phyloP scores from a whole-genome alignment of 2,113 vertebrate species.

The Tonatia bakeri region DNA sequence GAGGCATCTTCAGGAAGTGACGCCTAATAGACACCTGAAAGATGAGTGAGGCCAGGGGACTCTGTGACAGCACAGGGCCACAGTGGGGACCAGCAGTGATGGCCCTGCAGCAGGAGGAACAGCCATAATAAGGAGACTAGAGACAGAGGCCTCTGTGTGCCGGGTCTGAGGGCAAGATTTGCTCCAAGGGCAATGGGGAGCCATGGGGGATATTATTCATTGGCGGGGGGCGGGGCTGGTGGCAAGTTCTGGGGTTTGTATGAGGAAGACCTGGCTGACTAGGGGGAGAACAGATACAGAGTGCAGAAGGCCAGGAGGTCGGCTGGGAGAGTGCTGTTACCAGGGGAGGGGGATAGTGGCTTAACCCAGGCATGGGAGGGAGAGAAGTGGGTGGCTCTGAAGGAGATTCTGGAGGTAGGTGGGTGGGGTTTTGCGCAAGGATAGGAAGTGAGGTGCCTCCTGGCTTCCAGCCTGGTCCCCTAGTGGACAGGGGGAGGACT shows the following conservation, averaged over 20 bases:
- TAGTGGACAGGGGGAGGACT: background rate
- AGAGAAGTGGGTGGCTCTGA: background rate
- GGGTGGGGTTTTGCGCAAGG: background rate
- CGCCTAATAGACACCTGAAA: too few relatives aligned
- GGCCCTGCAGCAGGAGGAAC: background rate
- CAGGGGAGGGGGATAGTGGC: background rate
- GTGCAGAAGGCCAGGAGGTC: too few relatives aligned
- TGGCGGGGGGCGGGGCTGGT: too few relatives aligned
- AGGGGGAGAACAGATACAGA: background rate
- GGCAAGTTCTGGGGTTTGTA: background rate
- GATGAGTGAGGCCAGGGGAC: too few relatives aligned
- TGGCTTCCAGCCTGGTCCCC: background rate
- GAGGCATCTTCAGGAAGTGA: background rate
- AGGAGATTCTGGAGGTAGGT: background rate
- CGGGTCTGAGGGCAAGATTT: background rate
- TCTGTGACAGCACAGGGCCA: too few relatives aligned
- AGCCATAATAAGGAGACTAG: background rate
- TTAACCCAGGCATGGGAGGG: background rate
- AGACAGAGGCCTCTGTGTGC: background rate
- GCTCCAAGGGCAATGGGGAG: background rate
- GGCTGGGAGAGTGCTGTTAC: background rate
- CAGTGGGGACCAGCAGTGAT: background rate
- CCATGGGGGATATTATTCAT: background rate
- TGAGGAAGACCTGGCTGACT: background rate
- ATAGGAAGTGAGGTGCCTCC: background rate